These are phyloP conservation scores for Nothoprocta perdicaria DNA, from an alignment of 2,113 vertebrate genomes.

Conservation along the genomic window DNA sequence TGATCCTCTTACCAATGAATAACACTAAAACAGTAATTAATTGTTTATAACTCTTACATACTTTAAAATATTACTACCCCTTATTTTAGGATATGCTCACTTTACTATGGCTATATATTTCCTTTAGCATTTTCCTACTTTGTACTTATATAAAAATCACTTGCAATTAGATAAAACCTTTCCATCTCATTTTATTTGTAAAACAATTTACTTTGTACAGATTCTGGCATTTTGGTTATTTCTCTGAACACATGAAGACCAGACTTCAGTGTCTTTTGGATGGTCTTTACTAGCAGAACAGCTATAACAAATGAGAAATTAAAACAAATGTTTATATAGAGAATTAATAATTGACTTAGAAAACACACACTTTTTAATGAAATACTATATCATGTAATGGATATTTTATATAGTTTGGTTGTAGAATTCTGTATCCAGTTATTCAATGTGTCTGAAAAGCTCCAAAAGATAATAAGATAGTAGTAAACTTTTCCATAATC, in stretches of 20 bases:
- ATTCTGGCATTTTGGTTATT: neutral
- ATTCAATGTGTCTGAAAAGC: neutral
- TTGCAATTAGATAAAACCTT: neutral
- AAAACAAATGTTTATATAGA: neutral
- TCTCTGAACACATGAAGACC: neutral
- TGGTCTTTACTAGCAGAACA: fast-evolving
- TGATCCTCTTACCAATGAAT: neutral
- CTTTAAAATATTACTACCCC: neutral
- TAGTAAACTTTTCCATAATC: neutral
- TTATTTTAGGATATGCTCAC: fast-evolving
- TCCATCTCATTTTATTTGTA: neutral
- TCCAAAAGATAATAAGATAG: neutral
- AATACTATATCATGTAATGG: neutral
- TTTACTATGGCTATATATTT: neutral
- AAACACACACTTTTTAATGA: neutral
- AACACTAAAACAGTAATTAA: neutral
- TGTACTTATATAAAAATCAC: neutral
- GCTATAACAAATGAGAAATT: neutral
- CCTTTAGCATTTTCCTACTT: neutral
- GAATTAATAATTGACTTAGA: neutral
- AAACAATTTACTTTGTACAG: neutral
- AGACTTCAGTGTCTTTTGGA: neutral
- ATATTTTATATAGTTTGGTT: neutral
- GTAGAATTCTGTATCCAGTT: neutral
- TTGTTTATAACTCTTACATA: neutral